Percentiles rank a stretch among this genome's conserved stretches.
These are phyloP conservation scores for Hyla sarda DNA, from an alignment of 2,113 vertebrate species.

Conservation along the genomic window DNA sequence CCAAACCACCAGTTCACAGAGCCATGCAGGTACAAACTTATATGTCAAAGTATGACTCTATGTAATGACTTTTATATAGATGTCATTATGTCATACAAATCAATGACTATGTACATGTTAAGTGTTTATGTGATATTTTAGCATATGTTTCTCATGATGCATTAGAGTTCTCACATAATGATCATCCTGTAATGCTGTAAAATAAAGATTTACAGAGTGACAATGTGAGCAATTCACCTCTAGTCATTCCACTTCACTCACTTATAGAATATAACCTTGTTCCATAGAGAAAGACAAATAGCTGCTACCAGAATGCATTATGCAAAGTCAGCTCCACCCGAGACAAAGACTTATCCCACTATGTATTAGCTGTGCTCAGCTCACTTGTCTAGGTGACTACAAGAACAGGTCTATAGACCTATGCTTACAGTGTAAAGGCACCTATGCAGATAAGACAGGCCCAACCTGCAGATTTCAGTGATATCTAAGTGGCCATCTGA, in stretches of 20 bases:
- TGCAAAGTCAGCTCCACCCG: not conserved
- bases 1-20: not conserved
- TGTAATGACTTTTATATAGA: not conserved
- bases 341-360: not conserved
- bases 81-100: not conserved
- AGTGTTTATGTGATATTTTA: not conserved
- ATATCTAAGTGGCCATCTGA: too few species aligned
- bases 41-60: not conserved
- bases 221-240: not conserved
- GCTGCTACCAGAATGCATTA: not conserved
- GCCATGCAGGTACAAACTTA: too few species aligned
- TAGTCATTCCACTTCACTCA: not conserved
- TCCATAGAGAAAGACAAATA: not conserved
- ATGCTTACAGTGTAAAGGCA: not conserved
- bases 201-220: conserved; percentile 4
- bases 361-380: not conserved
- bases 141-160: not conserved
- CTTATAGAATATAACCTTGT: too few species aligned
- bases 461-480: too few species aligned
- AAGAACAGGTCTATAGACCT: not conserved
- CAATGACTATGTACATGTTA: not conserved
- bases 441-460: too few species aligned
- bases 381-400: not conserved
- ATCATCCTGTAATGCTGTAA: not conserved
- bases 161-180: not conserved